A percentile compares a stretch with the other conserved stretches of the same genome.
These are phyloP conservation scores for Caenorhabditis sp. DNA, from an alignment of 2,888 invertebrate genomes.

Conservation along the genomic window DNA sequence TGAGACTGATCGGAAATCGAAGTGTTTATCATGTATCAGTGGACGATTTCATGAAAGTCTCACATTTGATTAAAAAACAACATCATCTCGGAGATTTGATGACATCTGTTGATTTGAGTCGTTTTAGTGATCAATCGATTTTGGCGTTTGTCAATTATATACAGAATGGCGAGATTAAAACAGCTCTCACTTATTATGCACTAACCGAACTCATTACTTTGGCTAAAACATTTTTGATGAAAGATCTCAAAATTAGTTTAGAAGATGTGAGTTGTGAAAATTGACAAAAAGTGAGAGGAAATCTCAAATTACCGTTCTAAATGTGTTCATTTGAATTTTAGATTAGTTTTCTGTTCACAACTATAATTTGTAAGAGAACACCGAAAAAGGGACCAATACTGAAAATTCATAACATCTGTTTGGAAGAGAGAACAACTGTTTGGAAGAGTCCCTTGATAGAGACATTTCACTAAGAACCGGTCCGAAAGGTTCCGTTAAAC, in stretches of 20 bases:
- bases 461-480: too few relatives aligned
- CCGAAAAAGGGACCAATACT: too few relatives aligned
- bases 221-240: conserved; percentile 37
- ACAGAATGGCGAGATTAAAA: conserved; percentile 25
- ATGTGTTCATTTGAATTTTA: too few relatives aligned
- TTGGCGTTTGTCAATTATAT: conserved; percentile 34
- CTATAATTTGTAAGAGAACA: too few relatives aligned
- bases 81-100: conserved; percentile 29
- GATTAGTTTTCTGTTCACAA: too few relatives aligned
- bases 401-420: too few relatives aligned
- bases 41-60: conserved; percentile 30
- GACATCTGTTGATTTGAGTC: conserved; percentile 28
- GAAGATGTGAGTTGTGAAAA: conserved; percentile 24
- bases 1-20: conserved; percentile 31
- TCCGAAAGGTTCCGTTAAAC: too few relatives aligned
- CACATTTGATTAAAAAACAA: conserved; percentile 28
- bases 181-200: conserved; percentile 30
- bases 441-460: too few relatives aligned
- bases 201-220: conserved; percentile 32
- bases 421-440: too few relatives aligned
- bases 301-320: too few relatives aligned
- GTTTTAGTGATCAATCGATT: conserved; percentile 38
- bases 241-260: conserved; percentile 20
- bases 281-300: not conserved
- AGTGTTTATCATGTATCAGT: conserved; percentile 36